Evolutionary conservation across 2,113 vertebrate genomes (phyloP).

Genomic region (Catharus bicknelli): DNA sequence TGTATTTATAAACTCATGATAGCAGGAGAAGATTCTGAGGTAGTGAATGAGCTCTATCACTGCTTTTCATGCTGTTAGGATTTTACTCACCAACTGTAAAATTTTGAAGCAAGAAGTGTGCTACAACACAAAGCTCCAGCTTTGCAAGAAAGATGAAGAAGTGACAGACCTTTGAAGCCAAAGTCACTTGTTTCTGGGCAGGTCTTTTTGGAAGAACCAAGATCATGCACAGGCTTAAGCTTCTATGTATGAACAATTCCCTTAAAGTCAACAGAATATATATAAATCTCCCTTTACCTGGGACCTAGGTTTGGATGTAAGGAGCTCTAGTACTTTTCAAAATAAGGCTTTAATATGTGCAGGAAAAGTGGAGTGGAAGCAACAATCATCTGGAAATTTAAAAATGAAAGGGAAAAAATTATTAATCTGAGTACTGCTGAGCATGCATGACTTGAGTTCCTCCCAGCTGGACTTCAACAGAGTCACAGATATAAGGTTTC

Average conservation of each 20-base stretch:
- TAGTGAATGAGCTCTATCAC: not conserved
- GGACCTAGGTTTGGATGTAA: not conserved
- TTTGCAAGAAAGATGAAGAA: not conserved
- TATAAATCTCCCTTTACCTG: not conserved
- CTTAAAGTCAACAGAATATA: not conserved
- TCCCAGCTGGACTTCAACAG: not conserved
- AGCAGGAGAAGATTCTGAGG: not conserved
- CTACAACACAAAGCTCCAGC: not conserved
- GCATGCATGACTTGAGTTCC: not conserved
- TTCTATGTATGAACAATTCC: not conserved
- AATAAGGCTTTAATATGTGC: not conserved
- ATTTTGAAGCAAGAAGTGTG: not conserved
- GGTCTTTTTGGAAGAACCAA: not conserved
- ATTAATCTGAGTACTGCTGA: slow-evolving; percentile 1
- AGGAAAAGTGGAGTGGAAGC: not conserved
- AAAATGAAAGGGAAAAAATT: slow-evolving; percentile 12
- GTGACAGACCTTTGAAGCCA: not conserved
- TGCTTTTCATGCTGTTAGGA: not conserved
- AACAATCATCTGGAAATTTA: slow-evolving; percentile 9
- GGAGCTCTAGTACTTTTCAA: not conserved
- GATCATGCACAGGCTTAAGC: not conserved
- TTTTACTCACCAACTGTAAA: not conserved
- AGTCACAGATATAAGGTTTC: slow-evolving; percentile 15
- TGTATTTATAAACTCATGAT: not conserved
- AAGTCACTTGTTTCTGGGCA: not conserved